Evolutionary conservation across 2,113 vertebrate genomes (phyloP), one percentile per base, ranked within the genome.

Genomic region (Rhynchomys soricoides): DNA sequence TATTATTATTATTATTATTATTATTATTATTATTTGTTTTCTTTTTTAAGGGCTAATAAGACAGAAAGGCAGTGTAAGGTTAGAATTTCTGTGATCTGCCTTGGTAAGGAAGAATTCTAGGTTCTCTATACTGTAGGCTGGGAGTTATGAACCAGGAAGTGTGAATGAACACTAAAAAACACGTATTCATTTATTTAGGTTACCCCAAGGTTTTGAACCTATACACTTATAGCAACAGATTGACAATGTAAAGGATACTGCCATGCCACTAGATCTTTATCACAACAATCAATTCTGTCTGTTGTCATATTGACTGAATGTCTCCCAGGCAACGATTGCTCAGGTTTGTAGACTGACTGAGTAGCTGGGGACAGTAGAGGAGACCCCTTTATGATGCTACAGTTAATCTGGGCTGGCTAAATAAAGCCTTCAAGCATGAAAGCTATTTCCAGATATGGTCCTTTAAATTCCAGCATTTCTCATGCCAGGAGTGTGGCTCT

Each of bases 391-490:
- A 66, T 86, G 34, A 90, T 62, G 93, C 73, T n/a, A 86, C 50
- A 40, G 59, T 29, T 3, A n/a, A 19, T 75, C 22, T 9, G 64
- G 37, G 21, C 85, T 90, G 22, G 9, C 73, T 88, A 88, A 40
- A 59, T 37, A 15, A 66, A 73, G 31, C 73, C 24, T 78, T 74
- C 15, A n/a, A 19, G 26, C 78, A 13, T 0, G 0, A 62, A 78
- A 70, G 24, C 26, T 13, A 48, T 43, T 73, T 73, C 78, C 43
- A 7, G 40, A 59, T 55, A 21, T 45, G 17, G 55, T 85, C 50
- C 45, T 86, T 93, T 86, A 73, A 90, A 78, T 83, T 83, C 62
- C 55, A 91, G 31, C 45, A 86, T 75, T 83, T 75, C n/a, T 37
- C 31, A 9, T 34, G n/a, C 40, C 45, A 48, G 70, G 71, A n/a